Base-by-base conservation (phyloP, 1,140 invertebrate genomes). In the Laupala kohalensis region DNA sequence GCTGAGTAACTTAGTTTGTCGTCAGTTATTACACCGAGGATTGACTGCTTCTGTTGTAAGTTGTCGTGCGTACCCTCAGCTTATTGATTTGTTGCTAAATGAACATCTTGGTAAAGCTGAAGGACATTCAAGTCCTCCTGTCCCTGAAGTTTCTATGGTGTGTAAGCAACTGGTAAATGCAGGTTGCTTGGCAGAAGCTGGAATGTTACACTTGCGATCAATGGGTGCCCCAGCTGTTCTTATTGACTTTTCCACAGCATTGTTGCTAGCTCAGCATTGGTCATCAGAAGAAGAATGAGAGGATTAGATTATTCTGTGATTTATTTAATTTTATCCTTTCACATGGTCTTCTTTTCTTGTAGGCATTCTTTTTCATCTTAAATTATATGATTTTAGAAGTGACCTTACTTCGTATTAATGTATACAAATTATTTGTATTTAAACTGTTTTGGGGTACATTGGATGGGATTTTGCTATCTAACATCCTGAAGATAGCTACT, bases 121-220 rank as follows among this genome's bases (percentile, higher is more conserved):
- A 19, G 19, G 19, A 19, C 9, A 53, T 9, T 13, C 9, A 4
- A 53, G 19, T 2, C 37, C 19, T 9, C 19, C 19, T 9, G 13
- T 68, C 3, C 67, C 67, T 29, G 19, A 27, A 15, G 27, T 27
- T 23, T 29, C n/a, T 29, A 68, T 37, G 0, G 69, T 70, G 30
- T 27, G 27, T 37, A 28, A 25, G 28, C 69, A 70, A 24, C 69
- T 70, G n/a, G 25, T 62, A 24, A 26, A 27, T 25, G 26, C 23
- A 27, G 69, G 69, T 24, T 30, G 25, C 23, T 15, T 70, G 26
- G 69, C 69, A 24, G 69, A 70, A 29, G 69, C 53, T 15, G 69
- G 69, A n/a, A 63, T 37, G 9, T 13, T 25, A 9, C 25, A 26
- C 1, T 12, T 70, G 24, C 29, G 28, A 19, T 23, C 29, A 12